phyloP scores from a whole-genome alignment of 2,113 vertebrate genomes.

The Conger conger region DNA sequence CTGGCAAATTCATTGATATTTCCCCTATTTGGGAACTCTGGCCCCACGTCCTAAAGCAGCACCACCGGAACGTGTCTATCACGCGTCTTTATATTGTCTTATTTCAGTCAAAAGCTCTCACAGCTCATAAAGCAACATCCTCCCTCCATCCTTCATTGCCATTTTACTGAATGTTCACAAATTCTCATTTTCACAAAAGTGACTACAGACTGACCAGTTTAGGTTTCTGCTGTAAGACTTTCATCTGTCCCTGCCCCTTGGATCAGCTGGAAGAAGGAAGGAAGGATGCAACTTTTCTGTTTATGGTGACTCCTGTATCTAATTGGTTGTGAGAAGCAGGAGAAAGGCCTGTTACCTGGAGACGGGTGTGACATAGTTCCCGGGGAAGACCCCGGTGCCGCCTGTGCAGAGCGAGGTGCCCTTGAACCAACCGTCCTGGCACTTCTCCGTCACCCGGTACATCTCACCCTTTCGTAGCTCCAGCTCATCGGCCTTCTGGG shows the following conservation, averaged over 20 bases:
- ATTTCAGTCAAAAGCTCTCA: neutral
- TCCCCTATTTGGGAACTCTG: neutral
- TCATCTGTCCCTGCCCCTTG: too few relatives aligned
- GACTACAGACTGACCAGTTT: too few relatives aligned
- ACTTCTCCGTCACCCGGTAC: slow-evolving; percentile 97
- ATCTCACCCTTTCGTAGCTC: slow-evolving; percentile 96
- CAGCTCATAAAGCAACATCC: neutral
- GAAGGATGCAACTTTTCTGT: too few relatives aligned
- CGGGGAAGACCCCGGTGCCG: slow-evolving; percentile 91
- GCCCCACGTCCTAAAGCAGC: too few relatives aligned
- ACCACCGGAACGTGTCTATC: neutral
- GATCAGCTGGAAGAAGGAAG: too few relatives aligned
- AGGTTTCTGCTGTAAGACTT: too few relatives aligned
- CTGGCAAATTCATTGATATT: neutral
- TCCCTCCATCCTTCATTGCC: neutral
- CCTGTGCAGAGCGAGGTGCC: slow-evolving; percentile 88
- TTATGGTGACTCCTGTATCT: too few relatives aligned
- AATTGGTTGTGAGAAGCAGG: too few relatives aligned
- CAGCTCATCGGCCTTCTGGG: slow-evolving; percentile 94
- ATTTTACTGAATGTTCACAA: too few relatives aligned
- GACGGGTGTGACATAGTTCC: slow-evolving; percentile 95
- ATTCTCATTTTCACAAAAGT: too few relatives aligned
- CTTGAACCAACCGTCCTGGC: slow-evolving; percentile 98
- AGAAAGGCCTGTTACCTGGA: slow-evolving; percentile 75
- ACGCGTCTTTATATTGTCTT: neutral